A percentile compares a stretch with the other conserved stretches of the same genome.
These are phyloP conservation scores for Nineta flava DNA, from an alignment of 2,888 invertebrate species.

Conservation along the genomic window DNA sequence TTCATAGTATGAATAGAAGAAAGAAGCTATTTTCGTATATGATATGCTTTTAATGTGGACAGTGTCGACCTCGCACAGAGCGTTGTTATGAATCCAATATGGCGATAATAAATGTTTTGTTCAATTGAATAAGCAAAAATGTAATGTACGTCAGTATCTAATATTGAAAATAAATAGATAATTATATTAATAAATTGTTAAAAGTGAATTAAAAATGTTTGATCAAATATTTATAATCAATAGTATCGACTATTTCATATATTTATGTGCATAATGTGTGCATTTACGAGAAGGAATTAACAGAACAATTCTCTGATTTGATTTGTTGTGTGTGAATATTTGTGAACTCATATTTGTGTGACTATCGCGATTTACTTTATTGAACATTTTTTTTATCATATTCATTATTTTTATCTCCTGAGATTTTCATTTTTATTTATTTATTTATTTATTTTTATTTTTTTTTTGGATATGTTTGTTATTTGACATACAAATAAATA, in stretches of 20 bases:
- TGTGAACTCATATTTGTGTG: too few species aligned
- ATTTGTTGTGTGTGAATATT: too few species aligned
- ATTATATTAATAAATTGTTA: background rate
- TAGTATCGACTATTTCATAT: constrained; percentile 11
- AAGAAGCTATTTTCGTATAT: too few species aligned
- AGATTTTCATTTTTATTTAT: too few species aligned
- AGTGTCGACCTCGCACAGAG: constrained; percentile 26
- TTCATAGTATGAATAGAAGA: too few species aligned
- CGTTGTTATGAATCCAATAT: constrained; percentile 50
- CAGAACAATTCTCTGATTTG: constrained; percentile 6
- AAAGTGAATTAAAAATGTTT: constrained; percentile 13
- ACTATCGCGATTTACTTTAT: too few species aligned
- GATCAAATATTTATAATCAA: constrained; percentile 2
- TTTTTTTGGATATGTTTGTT: too few species aligned
- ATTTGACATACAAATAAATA: too few species aligned
- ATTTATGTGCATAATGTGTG: constrained; percentile 14
- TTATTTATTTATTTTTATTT: too few species aligned
- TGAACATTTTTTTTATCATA: too few species aligned
- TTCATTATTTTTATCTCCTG: too few species aligned
- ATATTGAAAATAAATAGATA: constrained; percentile 9
- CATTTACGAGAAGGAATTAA: constrained; percentile 11
- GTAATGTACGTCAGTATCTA: constrained; percentile 29
- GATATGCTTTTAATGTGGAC: background rate
- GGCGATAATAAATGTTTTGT: constrained; percentile 47
- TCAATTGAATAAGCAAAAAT: constrained; percentile 27